Percentiles rank a stretch among this genome's conserved stretches.
phyloP scores from a whole-genome alignment of 2,888 invertebrate genomes.

The Athalia cordata region DNA sequence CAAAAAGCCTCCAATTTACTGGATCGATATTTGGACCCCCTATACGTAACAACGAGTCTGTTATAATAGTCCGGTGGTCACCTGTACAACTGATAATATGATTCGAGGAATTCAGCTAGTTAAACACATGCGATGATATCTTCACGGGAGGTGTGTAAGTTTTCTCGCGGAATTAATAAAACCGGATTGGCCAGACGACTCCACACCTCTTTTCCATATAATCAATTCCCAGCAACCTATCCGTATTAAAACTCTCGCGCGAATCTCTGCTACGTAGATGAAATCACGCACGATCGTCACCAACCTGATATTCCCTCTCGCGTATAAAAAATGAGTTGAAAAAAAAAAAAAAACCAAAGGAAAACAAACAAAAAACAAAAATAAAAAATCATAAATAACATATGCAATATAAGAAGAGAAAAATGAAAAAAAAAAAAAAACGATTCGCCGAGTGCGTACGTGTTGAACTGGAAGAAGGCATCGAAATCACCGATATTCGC shows the following conservation, averaged over 20 bases:
- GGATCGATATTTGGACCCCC: background rate
- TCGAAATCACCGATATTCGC: no score
- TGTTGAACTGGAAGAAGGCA: constrained; percentile 21
- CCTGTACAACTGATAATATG: background rate
- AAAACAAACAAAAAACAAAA: background rate
- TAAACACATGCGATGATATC: constrained; percentile 19
- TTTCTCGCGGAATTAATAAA: constrained; percentile 40
- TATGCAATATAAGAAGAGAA: background rate
- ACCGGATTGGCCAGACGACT: constrained; percentile 44
- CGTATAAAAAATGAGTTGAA: background rate
- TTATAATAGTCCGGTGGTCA: background rate
- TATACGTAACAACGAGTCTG: no score
- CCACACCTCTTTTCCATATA: constrained; percentile 31
- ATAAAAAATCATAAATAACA: constrained; percentile 3
- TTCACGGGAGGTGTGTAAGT: constrained; percentile 2
- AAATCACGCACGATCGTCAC: background rate
- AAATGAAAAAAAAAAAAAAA: background rate
- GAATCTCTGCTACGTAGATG: constrained; percentile 20
- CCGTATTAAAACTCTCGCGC: constrained; percentile 14
- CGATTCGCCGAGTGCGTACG: constrained; percentile 7
- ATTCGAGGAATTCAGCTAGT: constrained; percentile 24
- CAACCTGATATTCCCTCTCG: background rate
- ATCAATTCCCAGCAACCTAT: constrained; percentile 21
- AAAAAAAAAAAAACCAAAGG: background rate
- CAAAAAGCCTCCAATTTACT: background rate